phyloP scores from a whole-genome alignment of 2,888 invertebrate species.

The Hyposoter didymator region DNA sequence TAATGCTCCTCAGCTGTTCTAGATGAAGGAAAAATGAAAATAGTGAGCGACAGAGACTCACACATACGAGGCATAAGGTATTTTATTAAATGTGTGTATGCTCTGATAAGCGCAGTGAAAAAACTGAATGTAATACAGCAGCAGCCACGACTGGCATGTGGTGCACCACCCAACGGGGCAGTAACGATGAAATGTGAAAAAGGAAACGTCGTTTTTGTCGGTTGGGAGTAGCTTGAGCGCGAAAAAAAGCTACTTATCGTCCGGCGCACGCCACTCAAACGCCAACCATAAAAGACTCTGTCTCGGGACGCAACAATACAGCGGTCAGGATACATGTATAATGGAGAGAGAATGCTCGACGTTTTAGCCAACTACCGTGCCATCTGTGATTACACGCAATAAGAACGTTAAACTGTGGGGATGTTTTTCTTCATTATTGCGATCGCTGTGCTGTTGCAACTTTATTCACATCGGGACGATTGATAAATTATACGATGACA shows the following conservation, averaged over 20 bases:
- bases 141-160: conserved; percentile 36
- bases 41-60: conserved; percentile 12
- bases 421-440: background rate
- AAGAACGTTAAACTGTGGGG: background rate
- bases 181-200: conserved; percentile 64
- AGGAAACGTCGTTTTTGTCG: conserved; percentile 58
- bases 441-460: background rate
- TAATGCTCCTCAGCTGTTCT: conserved; percentile 70
- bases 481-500: conserved; percentile 5
- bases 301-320: conserved; percentile 34
- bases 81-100: background rate
- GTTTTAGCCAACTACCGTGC: conserved; percentile 41
- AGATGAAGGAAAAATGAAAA: conserved; percentile 46
- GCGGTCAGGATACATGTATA: conserved; percentile 12
- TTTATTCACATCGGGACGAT: background rate
- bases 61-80: background rate
- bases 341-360: conserved; percentile 40
- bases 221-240: conserved; percentile 42
- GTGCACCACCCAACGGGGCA: conserved; percentile 45
- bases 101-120: background rate
- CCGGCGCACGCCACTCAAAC: conserved; percentile 67
- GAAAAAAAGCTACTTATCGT: conserved; percentile 69
- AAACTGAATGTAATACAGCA: conserved; percentile 36
- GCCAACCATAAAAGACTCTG: conserved; percentile 48
- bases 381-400: conserved; percentile 54